Conservation (phyloP, 2,113 vertebrate species). For the Stomatorhinus ivindoensis region DNA sequence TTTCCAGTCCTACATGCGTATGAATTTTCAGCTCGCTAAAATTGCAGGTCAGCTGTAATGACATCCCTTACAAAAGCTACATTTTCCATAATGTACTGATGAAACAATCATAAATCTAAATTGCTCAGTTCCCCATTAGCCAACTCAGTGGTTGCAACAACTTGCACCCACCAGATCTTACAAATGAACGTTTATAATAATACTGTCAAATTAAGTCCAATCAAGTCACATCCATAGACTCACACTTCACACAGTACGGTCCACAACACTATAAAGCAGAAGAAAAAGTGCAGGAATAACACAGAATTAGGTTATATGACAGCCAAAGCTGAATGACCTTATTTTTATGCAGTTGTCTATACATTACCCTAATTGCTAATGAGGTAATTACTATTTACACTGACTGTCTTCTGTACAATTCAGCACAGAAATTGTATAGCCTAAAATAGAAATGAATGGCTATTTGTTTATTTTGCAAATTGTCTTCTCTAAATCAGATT, state of each 20-base stretch:
- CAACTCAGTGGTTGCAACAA: not conserved
- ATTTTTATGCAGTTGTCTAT: not conserved
- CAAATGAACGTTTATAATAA: not conserved
- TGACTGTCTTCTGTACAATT: conserved; percentile 38
- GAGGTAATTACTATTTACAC: not conserved
- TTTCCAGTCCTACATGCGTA: not conserved
- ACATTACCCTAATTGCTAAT: not conserved
- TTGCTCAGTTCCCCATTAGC: not conserved
- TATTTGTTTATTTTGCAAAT: conserved; percentile 43
- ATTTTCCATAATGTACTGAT: not conserved
- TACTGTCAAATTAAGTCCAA: not conserved
- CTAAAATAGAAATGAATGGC: conserved; percentile 52
- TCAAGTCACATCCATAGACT: not conserved
- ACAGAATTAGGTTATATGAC: not conserved
- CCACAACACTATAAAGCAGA: not conserved
- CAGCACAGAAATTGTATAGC: conserved; percentile 34
- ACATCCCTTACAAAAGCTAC: not conserved
- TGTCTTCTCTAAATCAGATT: conserved; percentile 54
- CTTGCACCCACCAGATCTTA: not conserved
- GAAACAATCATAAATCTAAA: not conserved
- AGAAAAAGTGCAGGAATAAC: not conserved
- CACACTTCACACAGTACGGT: not conserved
- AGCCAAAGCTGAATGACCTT: not conserved
- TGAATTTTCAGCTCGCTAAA: not conserved
- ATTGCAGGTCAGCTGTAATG: not conserved